These are phyloP conservation scores for Carposina sasakii DNA, from an alignment of 1,140 invertebrate species.

Conservation along the genomic window DNA sequence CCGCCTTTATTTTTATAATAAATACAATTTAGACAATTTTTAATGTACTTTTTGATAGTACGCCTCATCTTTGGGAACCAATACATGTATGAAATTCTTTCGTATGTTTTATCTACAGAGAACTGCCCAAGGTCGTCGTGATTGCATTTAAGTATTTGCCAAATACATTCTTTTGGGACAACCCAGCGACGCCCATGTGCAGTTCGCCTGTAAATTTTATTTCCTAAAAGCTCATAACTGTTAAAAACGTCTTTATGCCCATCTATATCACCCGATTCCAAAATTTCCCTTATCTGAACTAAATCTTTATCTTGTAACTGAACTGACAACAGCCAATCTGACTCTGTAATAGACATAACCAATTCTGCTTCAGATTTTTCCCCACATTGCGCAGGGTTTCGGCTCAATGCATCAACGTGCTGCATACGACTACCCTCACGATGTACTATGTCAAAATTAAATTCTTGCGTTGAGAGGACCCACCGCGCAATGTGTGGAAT, in stretches of 20 bases:
- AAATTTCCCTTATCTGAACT: slow-evolving; percentile 8
- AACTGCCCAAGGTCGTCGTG: slow-evolving; percentile 11
- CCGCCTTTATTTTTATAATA: slow-evolving; percentile 11
- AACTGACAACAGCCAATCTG: slow-evolving; percentile 16
- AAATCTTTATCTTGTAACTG: slow-evolving; percentile 15
- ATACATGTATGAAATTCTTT: slow-evolving; percentile 14
- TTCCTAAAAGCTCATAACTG: neutral
- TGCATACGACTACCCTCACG: slow-evolving; percentile 20
- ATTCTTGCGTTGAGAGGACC: slow-evolving; percentile 16
- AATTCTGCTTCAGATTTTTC: neutral
- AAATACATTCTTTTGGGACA: neutral
- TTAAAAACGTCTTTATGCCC: neutral
- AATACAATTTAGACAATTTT: slow-evolving; percentile 14
- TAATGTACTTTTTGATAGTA: slow-evolving; percentile 15
- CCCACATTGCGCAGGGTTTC: slow-evolving; percentile 12
- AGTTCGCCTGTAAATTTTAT: neutral
- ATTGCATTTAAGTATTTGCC: neutral
- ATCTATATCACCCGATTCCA: neutral
- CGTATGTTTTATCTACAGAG: neutral
- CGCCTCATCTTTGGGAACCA: slow-evolving; percentile 19
- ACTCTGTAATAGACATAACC: slow-evolving; percentile 5
- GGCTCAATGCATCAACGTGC: slow-evolving; percentile 42
- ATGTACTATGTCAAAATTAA: slow-evolving; percentile 16
- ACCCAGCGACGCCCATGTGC: neutral
- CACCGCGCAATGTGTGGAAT: slow-evolving; percentile 14